Conservation (phyloP, 2,888 invertebrate species). For the Agriopis marginaria region DNA sequence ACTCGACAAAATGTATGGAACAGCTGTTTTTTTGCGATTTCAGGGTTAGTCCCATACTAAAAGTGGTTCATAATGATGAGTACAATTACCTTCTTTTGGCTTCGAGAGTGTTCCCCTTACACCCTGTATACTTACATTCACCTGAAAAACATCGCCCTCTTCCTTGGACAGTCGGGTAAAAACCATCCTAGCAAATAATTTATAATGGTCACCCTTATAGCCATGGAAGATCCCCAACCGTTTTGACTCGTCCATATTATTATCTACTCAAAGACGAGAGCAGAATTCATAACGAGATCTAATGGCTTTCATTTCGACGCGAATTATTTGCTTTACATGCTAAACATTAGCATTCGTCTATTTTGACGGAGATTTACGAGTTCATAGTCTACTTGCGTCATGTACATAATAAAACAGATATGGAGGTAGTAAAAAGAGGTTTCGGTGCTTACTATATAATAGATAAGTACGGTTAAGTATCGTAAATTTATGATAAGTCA, state of each 20-base stretch:
- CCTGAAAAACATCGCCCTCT: too few relatives aligned
- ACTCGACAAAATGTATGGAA: too few relatives aligned
- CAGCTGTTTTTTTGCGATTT: too few relatives aligned
- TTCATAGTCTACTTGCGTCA: slow-evolving; percentile 9
- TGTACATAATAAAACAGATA: slow-evolving; percentile 16
- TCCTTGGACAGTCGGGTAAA: too few relatives aligned
- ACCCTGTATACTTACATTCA: too few relatives aligned
- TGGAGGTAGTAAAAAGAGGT: slow-evolving; percentile 5
- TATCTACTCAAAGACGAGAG: slow-evolving; percentile 43
- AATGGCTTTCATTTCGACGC: slow-evolving; percentile 48
- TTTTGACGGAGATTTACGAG: slow-evolving; percentile 24
- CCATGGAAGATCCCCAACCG: slow-evolving; percentile 33
- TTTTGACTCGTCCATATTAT: slow-evolving; percentile 44
- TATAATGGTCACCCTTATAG: slow-evolving; percentile 1
- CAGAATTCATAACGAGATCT: slow-evolving; percentile 50
- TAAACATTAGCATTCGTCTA: slow-evolving; percentile 21
- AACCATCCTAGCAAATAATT: neutral
- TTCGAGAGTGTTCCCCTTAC: too few relatives aligned
- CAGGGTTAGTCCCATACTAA: too few relatives aligned
- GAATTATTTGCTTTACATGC: slow-evolving; percentile 42
- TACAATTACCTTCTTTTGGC: too few relatives aligned
- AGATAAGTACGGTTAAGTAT: neutral
- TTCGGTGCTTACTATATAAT: neutral
- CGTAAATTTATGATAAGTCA: neutral
- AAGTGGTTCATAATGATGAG: too few relatives aligned